These are phyloP conservation scores for Pseudorhiza aurosa DNA, from an alignment of 30 jellyfish, hydroid and myxozoan genomes.

Conservation along the genomic window DNA sequence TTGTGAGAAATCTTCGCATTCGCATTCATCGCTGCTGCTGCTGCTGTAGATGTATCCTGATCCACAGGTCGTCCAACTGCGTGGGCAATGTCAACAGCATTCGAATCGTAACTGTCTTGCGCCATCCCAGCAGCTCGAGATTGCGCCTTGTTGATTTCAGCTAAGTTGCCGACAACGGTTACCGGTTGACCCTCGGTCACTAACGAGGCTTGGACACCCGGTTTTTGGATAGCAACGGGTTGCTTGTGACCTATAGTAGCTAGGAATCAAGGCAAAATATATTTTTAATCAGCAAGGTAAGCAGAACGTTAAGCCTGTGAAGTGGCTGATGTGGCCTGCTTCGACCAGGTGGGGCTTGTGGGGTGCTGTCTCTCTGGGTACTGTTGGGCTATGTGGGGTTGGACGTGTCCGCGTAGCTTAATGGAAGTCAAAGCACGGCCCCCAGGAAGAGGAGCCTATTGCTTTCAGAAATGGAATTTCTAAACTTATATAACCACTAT, in stretches of 20 bases:
- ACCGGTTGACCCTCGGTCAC: slow-evolving; percentile 65
- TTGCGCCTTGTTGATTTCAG: slow-evolving; percentile 17
- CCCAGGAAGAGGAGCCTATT: no score
- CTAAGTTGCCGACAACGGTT: slow-evolving; percentile 55
- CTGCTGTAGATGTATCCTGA: background rate
- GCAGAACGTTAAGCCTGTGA: no score
- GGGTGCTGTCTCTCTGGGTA: no score
- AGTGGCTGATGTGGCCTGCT: no score
- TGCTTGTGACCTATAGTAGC: background rate
- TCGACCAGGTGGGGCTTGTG: no score
- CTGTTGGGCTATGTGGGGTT: no score
- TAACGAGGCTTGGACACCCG: slow-evolving; percentile 8
- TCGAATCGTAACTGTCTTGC: slow-evolving; percentile 1
- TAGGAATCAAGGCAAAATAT: background rate
- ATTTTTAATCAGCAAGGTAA: no score
- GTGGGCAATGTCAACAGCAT: slow-evolving; percentile 1
- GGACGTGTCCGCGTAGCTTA: no score
- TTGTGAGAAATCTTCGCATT: slow-evolving; percentile 51
- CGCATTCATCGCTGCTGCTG: background rate
- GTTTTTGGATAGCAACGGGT: background rate
- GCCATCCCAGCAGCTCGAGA: background rate
- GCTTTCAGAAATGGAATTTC: no score
- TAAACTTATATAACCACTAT: no score
- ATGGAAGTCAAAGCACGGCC: no score
- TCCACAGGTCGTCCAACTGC: slow-evolving; percentile 66